Evolutionary conservation across 2,888 invertebrate species (phyloP).

Genomic region (Oithona nana): DNA sequence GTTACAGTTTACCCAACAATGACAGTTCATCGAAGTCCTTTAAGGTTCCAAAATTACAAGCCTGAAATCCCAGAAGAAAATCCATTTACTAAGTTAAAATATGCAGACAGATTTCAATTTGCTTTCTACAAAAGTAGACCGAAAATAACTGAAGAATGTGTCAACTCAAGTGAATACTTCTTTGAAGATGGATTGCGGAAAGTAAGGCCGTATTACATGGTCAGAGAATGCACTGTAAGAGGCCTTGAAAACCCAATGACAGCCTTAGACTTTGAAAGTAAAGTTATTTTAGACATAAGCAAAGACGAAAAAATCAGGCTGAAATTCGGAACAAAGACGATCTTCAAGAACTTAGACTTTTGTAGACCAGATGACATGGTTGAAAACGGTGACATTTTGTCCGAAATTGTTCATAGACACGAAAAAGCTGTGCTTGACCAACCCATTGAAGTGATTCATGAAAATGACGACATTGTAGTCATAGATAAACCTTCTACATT

Average conservation of each 20-base stretch:
- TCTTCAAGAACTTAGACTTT: neutral
- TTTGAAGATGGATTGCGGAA: neutral
- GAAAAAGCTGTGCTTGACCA: constrained; percentile 1
- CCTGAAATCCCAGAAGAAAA: neutral
- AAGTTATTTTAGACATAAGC: neutral
- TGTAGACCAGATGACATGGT: neutral
- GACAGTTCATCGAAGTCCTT: neutral
- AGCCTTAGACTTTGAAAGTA: neutral
- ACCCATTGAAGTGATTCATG: neutral
- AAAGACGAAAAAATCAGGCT: neutral
- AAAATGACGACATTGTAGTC: constrained; percentile 2
- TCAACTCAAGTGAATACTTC: neutral
- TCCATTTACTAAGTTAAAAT: neutral
- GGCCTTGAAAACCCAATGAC: neutral
- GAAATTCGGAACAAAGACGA: neutral
- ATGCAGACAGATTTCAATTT: neutral
- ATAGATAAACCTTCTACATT: constrained; percentile 1
- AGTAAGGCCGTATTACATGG: neutral
- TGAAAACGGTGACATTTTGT: neutral
- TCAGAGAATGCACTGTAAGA: neutral
- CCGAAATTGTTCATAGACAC: neutral
- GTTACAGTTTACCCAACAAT: neutral
- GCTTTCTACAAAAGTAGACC: neutral
- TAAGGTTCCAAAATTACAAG: neutral
- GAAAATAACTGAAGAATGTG: neutral